These are phyloP conservation scores for Machaerirhynchus nigripectus DNA, from an alignment of 2,113 vertebrate species.

Conservation along the genomic window DNA sequence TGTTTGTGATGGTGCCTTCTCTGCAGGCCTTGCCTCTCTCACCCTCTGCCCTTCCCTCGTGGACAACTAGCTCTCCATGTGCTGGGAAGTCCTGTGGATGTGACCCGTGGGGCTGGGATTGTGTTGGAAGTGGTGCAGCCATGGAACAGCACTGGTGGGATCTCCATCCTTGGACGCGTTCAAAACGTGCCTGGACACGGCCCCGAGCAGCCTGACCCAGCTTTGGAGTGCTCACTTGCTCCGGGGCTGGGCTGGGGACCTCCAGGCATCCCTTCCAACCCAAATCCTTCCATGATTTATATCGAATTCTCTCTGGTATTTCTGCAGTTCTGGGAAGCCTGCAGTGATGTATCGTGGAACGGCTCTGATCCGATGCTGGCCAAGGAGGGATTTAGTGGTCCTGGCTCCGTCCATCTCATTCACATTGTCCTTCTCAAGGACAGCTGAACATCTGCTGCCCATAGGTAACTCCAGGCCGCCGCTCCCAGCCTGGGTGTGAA, in stretches of 20 bases:
- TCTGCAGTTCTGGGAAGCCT: slow-evolving; percentile 49
- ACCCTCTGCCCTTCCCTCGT: not conserved
- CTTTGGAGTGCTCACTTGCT: not conserved
- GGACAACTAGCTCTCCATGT: not conserved
- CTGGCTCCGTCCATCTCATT: slow-evolving; percentile 44
- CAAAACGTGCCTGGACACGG: not conserved
- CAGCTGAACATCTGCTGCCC: slow-evolving; percentile 6
- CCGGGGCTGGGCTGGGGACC: not conserved
- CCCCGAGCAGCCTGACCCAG: not conserved
- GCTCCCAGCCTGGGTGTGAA: not conserved
- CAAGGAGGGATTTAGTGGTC: slow-evolving; percentile 62
- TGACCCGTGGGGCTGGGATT: accelerated
- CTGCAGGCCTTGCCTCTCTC: not conserved
- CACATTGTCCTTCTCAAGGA: slow-evolving; percentile 20
- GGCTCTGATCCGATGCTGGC: not conserved
- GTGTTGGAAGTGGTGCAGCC: not conserved
- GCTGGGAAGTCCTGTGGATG: not conserved
- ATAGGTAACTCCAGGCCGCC: not conserved
- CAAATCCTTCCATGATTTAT: slow-evolving; percentile 42
- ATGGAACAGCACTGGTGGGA: not conserved
- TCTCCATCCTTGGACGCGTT: not conserved
- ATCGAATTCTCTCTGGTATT: not conserved
- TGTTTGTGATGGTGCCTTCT: not conserved
- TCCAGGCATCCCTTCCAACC: slow-evolving; percentile 16
- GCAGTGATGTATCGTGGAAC: slow-evolving; percentile 4